Percentiles rank a stretch among this genome's conserved stretches.
Conservation (phyloP, 1,140 invertebrate species). For the Sminthurinus signatus region DNA sequence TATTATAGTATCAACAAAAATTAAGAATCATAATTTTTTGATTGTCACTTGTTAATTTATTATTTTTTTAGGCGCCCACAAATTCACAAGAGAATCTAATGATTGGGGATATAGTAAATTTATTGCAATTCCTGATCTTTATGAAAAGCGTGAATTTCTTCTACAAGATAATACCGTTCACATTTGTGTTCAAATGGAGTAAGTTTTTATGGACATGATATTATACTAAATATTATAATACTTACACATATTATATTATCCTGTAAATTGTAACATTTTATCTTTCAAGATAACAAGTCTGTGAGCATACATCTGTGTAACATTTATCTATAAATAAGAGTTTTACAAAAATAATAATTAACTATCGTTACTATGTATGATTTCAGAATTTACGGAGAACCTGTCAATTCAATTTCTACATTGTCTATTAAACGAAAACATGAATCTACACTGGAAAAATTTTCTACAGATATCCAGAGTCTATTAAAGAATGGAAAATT, state of each 20-base stretch:
- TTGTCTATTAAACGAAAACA: no score
- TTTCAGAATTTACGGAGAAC: no score
- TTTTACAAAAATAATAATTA: no score
- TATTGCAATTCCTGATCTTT: neutral
- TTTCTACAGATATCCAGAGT: neutral
- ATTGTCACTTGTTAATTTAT: neutral
- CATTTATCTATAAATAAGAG: no score
- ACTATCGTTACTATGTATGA: no score
- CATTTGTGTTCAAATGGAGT: conserved; percentile 1
- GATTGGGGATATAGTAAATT: conserved; percentile 5
- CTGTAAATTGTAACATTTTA: no score
- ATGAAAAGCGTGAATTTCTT: neutral
- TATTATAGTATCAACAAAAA: neutral
- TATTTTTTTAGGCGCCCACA: neutral
- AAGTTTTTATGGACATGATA: no score
- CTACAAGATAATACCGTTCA: neutral
- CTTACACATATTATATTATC: no score
- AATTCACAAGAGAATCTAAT: neutral
- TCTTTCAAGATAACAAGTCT: no score
- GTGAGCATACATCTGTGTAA: no score
- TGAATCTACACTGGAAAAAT: neutral
- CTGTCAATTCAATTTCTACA: no score
- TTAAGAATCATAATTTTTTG: neutral
- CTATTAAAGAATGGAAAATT: neutral
- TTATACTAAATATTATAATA: no score